Conservation (phyloP, 2,797 vertebrate genomes). For the Neoniphon sammara region DNA sequence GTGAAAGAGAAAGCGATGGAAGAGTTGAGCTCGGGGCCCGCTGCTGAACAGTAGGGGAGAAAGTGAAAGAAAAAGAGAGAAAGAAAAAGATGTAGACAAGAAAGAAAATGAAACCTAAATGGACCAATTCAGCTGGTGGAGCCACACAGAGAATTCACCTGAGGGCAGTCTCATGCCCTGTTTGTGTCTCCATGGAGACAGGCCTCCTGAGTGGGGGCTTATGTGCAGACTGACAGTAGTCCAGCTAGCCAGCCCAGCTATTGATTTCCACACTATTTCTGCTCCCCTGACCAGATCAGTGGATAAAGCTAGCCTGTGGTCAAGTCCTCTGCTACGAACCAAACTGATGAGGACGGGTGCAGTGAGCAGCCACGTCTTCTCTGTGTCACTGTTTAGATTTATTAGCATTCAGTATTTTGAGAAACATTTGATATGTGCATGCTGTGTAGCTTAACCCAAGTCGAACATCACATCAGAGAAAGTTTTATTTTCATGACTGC, state of each 20-base stretch:
- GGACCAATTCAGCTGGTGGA: constrained; percentile 72
- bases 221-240: constrained; percentile 66
- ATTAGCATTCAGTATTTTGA: constrained; percentile 7
- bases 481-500: constrained; percentile 42
- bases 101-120: constrained; percentile 79
- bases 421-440: constrained; percentile 6
- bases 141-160: constrained; percentile 76
- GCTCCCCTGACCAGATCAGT: constrained; percentile 36
- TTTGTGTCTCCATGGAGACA: constrained; percentile 81
- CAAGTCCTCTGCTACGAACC: constrained; percentile 10
- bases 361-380: not conserved
- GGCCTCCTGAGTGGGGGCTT: constrained; percentile 65
- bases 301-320: constrained; percentile 38
- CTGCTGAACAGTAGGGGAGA: constrained; percentile 61
- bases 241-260: constrained; percentile 49
- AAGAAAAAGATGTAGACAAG: constrained; percentile 67
- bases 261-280: constrained; percentile 68
- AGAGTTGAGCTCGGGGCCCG: constrained; percentile 40
- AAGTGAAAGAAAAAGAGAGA: constrained; percentile 58
- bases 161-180: constrained; percentile 71
- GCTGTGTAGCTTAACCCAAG: constrained; percentile 18
- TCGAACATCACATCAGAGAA: constrained; percentile 44
- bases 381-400: not conserved
- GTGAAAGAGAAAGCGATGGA: constrained; percentile 56
- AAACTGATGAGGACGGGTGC: not conserved